Conservation (phyloP, 2,113 vertebrate species). For the Calyptommatus sinebrachiatus region DNA sequence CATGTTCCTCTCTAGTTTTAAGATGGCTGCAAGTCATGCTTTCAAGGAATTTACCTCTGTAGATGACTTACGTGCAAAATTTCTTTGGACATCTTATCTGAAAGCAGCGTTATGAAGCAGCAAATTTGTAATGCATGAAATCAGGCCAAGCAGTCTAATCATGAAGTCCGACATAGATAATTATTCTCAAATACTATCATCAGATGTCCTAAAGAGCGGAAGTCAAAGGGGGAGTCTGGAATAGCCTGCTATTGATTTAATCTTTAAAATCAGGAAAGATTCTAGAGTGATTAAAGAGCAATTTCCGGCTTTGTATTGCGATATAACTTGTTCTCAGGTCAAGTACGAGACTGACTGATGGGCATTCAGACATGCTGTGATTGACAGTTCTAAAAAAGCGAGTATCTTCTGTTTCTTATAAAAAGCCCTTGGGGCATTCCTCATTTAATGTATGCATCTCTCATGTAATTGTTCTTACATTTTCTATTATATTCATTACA, state of each 20-base stretch:
- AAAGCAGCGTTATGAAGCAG: constrained; percentile 35
- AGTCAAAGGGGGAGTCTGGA: constrained; percentile 34
- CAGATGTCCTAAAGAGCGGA: constrained; percentile 52
- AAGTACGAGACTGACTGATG: constrained; percentile 53
- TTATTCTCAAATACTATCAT: constrained; percentile 52
- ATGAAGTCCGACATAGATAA: constrained; percentile 34
- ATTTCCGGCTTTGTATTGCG: constrained; percentile 61
- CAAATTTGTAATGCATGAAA: constrained; percentile 50
- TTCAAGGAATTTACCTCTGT: background rate
- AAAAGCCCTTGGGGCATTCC: constrained; percentile 50
- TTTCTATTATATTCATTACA: constrained; percentile 48
- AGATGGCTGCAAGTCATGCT: constrained; percentile 13
- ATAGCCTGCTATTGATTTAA: constrained; percentile 55
- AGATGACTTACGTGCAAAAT: constrained; percentile 12
- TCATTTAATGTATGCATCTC: constrained; percentile 42
- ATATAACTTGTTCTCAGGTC: constrained; percentile 61
- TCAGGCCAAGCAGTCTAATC: constrained; percentile 45
- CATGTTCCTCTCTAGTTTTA: background rate
- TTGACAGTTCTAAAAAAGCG: constrained; percentile 52
- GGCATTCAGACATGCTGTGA: constrained; percentile 48
- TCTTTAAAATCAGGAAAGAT: constrained; percentile 64
- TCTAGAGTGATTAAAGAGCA: constrained; percentile 63
- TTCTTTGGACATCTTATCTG: constrained; percentile 43
- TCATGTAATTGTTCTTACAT: constrained; percentile 38
- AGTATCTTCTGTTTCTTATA: constrained; percentile 45